These are phyloP conservation scores for Automeris io DNA, from an alignment of 2,888 invertebrate species.

Conservation along the genomic window DNA sequence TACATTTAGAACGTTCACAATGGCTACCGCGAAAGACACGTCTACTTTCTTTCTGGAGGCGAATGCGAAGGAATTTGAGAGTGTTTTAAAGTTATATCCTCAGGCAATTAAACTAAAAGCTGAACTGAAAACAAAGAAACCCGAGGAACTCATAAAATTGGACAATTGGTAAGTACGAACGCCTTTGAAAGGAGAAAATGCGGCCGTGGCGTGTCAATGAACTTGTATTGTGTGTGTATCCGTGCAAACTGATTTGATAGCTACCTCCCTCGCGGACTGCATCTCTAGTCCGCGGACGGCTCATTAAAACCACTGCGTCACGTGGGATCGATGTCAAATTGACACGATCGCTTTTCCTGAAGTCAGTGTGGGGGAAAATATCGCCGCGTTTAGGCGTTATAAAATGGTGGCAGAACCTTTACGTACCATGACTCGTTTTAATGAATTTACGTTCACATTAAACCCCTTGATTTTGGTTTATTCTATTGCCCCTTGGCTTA, in stretches of 20 bases:
- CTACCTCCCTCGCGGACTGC: conserved; percentile 81
- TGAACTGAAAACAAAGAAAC: conserved; percentile 92
- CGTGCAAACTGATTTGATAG: conserved; percentile 79
- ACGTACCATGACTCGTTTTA: conserved; percentile 56
- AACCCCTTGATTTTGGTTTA: conserved; percentile 26
- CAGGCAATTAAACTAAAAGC: conserved; percentile 94
- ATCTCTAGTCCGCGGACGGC: conserved; percentile 79
- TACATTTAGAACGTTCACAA: conserved; percentile 81
- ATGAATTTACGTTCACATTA: conserved; percentile 51
- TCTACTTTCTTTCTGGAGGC: conserved; percentile 96
- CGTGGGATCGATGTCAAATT: conserved; percentile 85
- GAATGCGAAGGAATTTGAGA: conserved; percentile 90
- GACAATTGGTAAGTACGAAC: conserved; percentile 92
- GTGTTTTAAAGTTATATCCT: conserved; percentile 93
- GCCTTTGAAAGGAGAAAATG: conserved; percentile 75
- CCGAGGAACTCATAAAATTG: conserved; percentile 95
- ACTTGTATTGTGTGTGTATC: conserved; percentile 79
- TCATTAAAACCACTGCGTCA: conserved; percentile 84
- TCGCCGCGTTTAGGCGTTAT: conserved; percentile 74
- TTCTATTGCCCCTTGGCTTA: conserved; percentile 35
- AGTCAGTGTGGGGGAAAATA: conserved; percentile 73
- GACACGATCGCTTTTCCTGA: conserved; percentile 76
- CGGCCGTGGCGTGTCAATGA: conserved; percentile 79
- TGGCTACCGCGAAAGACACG: conserved; percentile 92
- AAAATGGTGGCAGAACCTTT: conserved; percentile 76